Percentiles rank a stretch among this genome's conserved stretches.
phyloP scores from a whole-genome alignment of 1,140 invertebrate genomes.

The Eumaeus atala region DNA sequence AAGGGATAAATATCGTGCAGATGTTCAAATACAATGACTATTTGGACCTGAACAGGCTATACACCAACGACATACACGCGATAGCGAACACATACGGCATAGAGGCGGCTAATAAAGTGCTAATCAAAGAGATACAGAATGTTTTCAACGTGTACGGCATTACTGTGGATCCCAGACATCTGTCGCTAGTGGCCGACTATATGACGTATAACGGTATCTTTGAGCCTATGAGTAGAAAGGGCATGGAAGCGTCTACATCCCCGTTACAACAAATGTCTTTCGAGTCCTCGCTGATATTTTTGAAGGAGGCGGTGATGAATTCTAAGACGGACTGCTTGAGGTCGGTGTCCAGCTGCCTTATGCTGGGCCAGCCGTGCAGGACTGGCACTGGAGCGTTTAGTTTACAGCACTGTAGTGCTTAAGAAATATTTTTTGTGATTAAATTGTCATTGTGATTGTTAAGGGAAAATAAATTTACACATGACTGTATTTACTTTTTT shows the following conservation, averaged over 20 bases:
- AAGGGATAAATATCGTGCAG: slow-evolving; percentile 94
- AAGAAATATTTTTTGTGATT: neutral
- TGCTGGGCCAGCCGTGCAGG: slow-evolving; percentile 87
- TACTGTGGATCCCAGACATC: slow-evolving; percentile 93
- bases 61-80: slow-evolving; percentile 95
- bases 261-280: slow-evolving; percentile 99
- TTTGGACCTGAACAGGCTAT: slow-evolving; percentile 90
- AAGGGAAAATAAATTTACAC: neutral
- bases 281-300: slow-evolving; percentile 92
- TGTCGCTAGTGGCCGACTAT: slow-evolving; percentile 95
- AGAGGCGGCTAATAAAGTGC: slow-evolving; percentile 93
- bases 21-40: slow-evolving; percentile 88
- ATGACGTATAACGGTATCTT: slow-evolving; percentile 97
- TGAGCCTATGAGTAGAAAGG: slow-evolving; percentile 91
- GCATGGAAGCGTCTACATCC: slow-evolving; percentile 91
- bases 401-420: slow-evolving; percentile 37
- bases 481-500: neutral
- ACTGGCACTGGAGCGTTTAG: slow-evolving; percentile 90
- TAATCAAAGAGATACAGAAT: slow-evolving; percentile 92
- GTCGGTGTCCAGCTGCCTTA: slow-evolving; percentile 92
- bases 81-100: slow-evolving; percentile 95
- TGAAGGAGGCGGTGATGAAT: slow-evolving; percentile 86
- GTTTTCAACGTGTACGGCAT: slow-evolving; percentile 98
- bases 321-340: slow-evolving; percentile 83
- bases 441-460: neutral